These are phyloP conservation scores for Zaprionus capensis DNA, from an alignment of 1,140 invertebrate species.

Conservation along the genomic window DNA sequence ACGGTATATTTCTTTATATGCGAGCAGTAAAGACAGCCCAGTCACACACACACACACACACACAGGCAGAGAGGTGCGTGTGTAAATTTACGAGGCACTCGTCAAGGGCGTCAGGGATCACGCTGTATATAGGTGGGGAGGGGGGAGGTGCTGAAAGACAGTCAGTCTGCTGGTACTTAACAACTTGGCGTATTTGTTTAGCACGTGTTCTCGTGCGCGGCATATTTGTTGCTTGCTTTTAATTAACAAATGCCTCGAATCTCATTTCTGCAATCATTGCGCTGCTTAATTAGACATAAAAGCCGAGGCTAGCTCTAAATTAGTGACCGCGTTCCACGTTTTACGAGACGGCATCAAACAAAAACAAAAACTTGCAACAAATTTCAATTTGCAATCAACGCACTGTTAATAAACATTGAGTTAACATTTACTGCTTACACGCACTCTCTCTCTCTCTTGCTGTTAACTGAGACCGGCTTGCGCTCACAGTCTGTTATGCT, in stretches of 20 bases:
- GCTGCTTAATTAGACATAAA: slow-evolving; percentile 50
- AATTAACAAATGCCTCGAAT: slow-evolving; percentile 54
- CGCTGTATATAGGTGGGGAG: background rate
- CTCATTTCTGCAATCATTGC: slow-evolving; percentile 48
- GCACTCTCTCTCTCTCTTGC: background rate
- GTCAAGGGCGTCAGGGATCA: slow-evolving; percentile 11
- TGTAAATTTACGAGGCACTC: slow-evolving; percentile 49
- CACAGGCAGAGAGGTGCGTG: slow-evolving; percentile 5
- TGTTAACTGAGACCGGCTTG: slow-evolving; percentile 11
- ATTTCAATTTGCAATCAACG: slow-evolving; percentile 41
- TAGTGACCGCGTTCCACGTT: slow-evolving; percentile 17
- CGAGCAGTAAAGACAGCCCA: background rate
- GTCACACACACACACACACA: background rate
- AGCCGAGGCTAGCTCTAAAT: slow-evolving; percentile 40
- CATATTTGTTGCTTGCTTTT: slow-evolving; percentile 53
- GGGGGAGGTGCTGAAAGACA: background rate
- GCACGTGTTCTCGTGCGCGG: slow-evolving; percentile 36
- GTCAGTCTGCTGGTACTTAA: slow-evolving; percentile 41
- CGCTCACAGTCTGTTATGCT: slow-evolving; percentile 10
- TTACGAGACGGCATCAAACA: slow-evolving; percentile 7
- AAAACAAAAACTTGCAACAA: slow-evolving; percentile 17
- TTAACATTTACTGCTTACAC: slow-evolving; percentile 3
- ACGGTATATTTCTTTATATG: slow-evolving; percentile 21
- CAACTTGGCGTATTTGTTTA: slow-evolving; percentile 53
- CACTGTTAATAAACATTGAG: slow-evolving; percentile 14